Evolutionary conservation across 2,888 invertebrate genomes (phyloP), one percentile per base, ranked within the genome.

Genomic region (Torymus tubicola): DNA sequence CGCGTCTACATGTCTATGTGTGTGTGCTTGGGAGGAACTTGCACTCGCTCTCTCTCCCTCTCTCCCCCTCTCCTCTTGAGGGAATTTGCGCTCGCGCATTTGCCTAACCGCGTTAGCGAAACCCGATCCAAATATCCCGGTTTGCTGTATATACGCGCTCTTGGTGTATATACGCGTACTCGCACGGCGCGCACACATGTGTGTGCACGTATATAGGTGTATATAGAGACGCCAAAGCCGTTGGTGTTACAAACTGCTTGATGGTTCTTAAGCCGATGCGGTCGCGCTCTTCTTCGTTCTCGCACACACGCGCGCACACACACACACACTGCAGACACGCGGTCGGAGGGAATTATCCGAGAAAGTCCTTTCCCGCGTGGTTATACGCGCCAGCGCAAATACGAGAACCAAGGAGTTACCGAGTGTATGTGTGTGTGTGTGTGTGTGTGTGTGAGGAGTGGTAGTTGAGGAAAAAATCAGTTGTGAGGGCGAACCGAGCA

Each of bases 81-180:
- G 83, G 84, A 85, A 85, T 85, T 85, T 83, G 82, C 84, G 69
- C 8, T 42, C 75, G 83, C 82, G 84, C 85, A 86, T 86, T 87
- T 86, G 84, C 85, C 86, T 87, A 87, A 87, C 86, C 85, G 83
- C 86, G 85, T 86, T 86, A 87, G 85, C 85, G 84, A 85, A 84
- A 85, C 84, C 78, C 81, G 85, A 87, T 87, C 86, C 85, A 85
- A 86, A 87, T 85, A 86, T 86, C 63, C 73, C 16, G 16, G 16
- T 42, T 42, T 42, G 42, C 42, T 8, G 42, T 42, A 42, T 42
- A 42, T 42, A 42, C 42, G 42, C 42, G 42, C 42, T 42, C 5
- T 31, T 31, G 21, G 42, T 42, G 8, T 42, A 42, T 42, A 42
- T n/a, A n/a, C n/a, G n/a, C n/a, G n/a, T n/a, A n/a, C n/a, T n/a